Percentiles rank a stretch among this genome's conserved stretches.
phyloP scores from a whole-genome alignment of 2,888 invertebrate genomes.

The Rutpela maculata region DNA sequence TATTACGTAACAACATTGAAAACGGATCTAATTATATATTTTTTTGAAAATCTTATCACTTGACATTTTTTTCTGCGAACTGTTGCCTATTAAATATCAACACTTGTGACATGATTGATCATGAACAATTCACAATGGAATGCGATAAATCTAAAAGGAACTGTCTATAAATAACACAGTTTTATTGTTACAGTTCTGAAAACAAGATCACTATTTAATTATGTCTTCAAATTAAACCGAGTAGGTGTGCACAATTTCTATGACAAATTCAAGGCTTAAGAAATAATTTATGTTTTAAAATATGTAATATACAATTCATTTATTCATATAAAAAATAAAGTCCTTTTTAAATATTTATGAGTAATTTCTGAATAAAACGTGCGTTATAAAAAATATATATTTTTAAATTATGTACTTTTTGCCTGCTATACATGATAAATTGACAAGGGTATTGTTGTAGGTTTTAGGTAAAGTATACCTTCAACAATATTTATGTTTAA shows the following conservation, averaged over 20 bases:
- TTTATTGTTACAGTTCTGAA: slow-evolving; percentile 23
- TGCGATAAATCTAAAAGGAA: slow-evolving; percentile 11
- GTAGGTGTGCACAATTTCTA: slow-evolving; percentile 14
- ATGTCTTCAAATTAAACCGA: slow-evolving; percentile 8
- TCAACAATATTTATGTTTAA: too few species aligned
- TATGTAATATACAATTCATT: neutral
- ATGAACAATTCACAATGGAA: neutral
- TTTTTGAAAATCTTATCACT: neutral
- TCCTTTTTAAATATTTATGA: neutral
- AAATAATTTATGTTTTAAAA: slow-evolving; percentile 10
- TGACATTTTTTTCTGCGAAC: slow-evolving; percentile 2
- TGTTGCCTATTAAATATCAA: slow-evolving; percentile 2
- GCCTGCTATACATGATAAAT: too few species aligned
- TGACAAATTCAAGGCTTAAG: slow-evolving; percentile 14
- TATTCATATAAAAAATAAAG: neutral
- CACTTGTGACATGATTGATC: slow-evolving; percentile 27
- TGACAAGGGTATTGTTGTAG: too few species aligned
- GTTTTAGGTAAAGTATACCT: too few species aligned
- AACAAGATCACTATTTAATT: slow-evolving; percentile 23
- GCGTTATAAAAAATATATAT: too few species aligned
- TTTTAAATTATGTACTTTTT: too few species aligned
- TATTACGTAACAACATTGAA: neutral
- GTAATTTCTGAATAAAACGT: too few species aligned
- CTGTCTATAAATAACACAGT: slow-evolving; percentile 16
- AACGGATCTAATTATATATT: neutral